A percentile compares a stretch with the other conserved stretches of the same genome.
These are phyloP conservation scores for Berghia stephanieae DNA, from an alignment of 1,140 invertebrate species.

Conservation along the genomic window DNA sequence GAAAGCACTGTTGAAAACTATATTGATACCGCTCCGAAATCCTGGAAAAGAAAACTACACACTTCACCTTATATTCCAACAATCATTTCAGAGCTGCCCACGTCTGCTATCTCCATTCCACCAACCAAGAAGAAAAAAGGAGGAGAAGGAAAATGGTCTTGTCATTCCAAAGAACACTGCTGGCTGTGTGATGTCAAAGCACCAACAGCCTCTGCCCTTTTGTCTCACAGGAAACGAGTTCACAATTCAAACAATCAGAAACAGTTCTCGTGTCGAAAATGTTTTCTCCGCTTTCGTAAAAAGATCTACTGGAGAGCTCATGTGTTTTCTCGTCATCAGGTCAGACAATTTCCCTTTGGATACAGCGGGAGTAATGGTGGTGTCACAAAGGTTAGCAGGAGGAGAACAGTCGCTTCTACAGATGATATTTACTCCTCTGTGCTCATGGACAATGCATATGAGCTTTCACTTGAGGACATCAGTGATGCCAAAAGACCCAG, in stretches of 20 bases:
- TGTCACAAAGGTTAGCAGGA: background rate
- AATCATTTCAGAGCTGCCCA: background rate
- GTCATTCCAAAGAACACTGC: background rate
- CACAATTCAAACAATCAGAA: constrained; percentile 6
- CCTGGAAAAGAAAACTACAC: background rate
- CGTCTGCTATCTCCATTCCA: too few species aligned
- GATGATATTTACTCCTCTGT: background rate
- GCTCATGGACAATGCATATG: background rate
- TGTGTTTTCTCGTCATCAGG: background rate
- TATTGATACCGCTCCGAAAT: too few species aligned
- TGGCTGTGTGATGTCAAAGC: constrained; percentile 19
- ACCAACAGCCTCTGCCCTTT: background rate
- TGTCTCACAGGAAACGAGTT: background rate
- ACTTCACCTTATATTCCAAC: background rate
- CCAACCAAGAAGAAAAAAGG: background rate
- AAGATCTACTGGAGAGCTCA: background rate
- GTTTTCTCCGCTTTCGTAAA: background rate
- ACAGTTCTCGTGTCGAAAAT: background rate
- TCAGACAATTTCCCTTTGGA: too few species aligned
- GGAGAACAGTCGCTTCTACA: background rate
- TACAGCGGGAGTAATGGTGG: too few species aligned
- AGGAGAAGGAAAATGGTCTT: constrained; percentile 10
- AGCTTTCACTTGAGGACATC: background rate
- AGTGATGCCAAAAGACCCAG: background rate
- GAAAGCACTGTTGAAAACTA: background rate